These are phyloP conservation scores for Crepidodera aurea DNA, from an alignment of 2,888 invertebrate species.

Conservation along the genomic window DNA sequence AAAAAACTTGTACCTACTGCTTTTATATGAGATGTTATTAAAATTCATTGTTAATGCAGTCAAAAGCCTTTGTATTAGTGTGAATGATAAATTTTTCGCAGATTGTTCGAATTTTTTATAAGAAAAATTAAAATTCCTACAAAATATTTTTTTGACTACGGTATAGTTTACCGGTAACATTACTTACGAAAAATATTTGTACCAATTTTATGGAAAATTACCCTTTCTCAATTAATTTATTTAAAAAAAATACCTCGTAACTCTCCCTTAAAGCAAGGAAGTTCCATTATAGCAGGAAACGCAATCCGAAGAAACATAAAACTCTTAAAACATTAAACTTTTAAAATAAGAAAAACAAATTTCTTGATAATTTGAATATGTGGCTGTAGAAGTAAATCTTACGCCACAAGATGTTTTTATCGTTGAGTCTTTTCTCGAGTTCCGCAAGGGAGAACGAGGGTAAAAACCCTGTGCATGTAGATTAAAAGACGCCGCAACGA, in stretches of 20 bases:
- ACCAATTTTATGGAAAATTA: too few relatives aligned
- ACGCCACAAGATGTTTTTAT: constrained; percentile 64
- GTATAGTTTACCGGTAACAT: too few relatives aligned
- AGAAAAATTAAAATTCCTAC: too few relatives aligned
- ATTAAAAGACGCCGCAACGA: constrained; percentile 62
- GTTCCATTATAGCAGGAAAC: constrained; percentile 43
- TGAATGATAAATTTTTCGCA: too few relatives aligned
- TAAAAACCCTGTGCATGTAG: constrained; percentile 63
- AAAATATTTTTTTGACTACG: too few relatives aligned
- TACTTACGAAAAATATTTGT: too few relatives aligned
- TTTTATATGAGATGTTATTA: too few relatives aligned
- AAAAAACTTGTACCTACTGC: too few relatives aligned
- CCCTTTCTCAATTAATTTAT: too few relatives aligned
- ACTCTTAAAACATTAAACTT: constrained; percentile 56
- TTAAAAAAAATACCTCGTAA: not conserved
- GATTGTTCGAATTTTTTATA: too few relatives aligned
- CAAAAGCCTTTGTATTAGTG: too few relatives aligned
- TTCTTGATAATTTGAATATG: constrained; percentile 65
- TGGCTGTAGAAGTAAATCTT: constrained; percentile 63
- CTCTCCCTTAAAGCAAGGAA: constrained; percentile 19
- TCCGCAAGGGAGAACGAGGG: constrained; percentile 57
- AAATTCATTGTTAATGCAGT: too few relatives aligned
- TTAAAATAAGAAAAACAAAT: constrained; percentile 63
- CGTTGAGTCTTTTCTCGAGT: constrained; percentile 59
- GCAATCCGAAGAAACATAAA: constrained; percentile 40